Percentiles rank a stretch among this genome's conserved stretches.
These are phyloP conservation scores for Eubasilissa regina DNA, from an alignment of 1,140 invertebrate genomes.

Conservation along the genomic window DNA sequence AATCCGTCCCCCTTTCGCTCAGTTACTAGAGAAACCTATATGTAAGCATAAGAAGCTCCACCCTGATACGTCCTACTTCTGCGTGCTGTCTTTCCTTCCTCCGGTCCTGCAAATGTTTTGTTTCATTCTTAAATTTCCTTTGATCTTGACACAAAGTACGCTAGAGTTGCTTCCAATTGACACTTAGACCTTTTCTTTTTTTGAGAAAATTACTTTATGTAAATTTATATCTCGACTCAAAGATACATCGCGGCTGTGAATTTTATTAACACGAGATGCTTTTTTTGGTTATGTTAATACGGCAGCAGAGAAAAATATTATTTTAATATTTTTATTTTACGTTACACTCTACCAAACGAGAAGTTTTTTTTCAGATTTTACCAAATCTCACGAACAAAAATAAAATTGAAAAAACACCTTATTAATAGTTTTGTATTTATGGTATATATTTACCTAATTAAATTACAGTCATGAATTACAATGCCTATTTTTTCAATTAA, in stretches of 20 bases:
- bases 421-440: no score
- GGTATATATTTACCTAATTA: no score
- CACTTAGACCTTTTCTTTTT: slow-evolving; percentile 32
- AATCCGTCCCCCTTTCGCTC: no score
- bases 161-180: slow-evolving; percentile 39
- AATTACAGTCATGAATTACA: no score
- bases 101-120: slow-evolving; percentile 12
- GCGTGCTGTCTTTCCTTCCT: slow-evolving; percentile 9
- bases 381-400: no score
- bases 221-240: slow-evolving; percentile 29
- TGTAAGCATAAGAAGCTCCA: background rate
- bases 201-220: slow-evolving; percentile 44
- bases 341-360: no score
- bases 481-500: no score
- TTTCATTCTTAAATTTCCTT: slow-evolving; percentile 41
- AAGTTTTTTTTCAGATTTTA: no score
- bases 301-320: background rate
- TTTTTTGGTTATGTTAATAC: background rate
- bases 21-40: no score
- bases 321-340: no score
- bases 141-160: slow-evolving; percentile 32
- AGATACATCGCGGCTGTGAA: slow-evolving; percentile 21
- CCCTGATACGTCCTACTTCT: background rate
- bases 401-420: no score
- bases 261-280: slow-evolving; percentile 10